Base-by-base conservation (phyloP, 2,113 vertebrate genomes). In the Gopherus flavomarginatus region DNA sequence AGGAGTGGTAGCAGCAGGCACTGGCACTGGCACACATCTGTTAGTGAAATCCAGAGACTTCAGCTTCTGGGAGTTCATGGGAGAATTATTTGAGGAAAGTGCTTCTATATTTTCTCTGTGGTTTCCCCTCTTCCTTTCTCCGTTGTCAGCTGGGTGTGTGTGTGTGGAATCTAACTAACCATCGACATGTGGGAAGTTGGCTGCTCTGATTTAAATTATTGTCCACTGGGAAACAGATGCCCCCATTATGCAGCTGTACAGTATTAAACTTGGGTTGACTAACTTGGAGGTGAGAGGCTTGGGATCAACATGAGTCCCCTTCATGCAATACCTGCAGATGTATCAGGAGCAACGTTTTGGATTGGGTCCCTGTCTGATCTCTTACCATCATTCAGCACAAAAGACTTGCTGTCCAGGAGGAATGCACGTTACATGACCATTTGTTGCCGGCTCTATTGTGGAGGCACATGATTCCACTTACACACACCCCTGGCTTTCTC, bases 301-400 rank as follows among this genome's bases (percentile, higher is more conserved):
- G 42, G 92, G 92, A 75, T 1, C 0, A 94, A 88, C 80, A 86
- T 83, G 1, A 3, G 89, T 91, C 91, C 86, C 31, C 0, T 2
- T 96, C 96, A 96, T 78, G 96, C 96, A 97, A 96, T 95, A 87
- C 85, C 95, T 90, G 90, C 94, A 96, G 90, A 83, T 92, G 84
- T 82, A 87, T 96, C 87, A 96, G 81, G 91, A 95, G 0, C 90
- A 92, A 93, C 81, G 52, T 90, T 96, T 92, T 91, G 89, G 97
- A 90, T 87, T 88, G 93, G 94, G 91, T 90, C 90, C 80, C 89
- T 54, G 87, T 82, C 84, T 95, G 96, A 97, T 97, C 94, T 95
- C 75, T 84, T 91, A 84, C 82, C 88, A 82, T 96, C 93, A 94
- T 90, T 96, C 92, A 94, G 89, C 93, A 90, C 79, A n/a, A 62